phyloP scores from a whole-genome alignment of 1,140 invertebrate genomes.

The Drosophila ohnishii region DNA sequence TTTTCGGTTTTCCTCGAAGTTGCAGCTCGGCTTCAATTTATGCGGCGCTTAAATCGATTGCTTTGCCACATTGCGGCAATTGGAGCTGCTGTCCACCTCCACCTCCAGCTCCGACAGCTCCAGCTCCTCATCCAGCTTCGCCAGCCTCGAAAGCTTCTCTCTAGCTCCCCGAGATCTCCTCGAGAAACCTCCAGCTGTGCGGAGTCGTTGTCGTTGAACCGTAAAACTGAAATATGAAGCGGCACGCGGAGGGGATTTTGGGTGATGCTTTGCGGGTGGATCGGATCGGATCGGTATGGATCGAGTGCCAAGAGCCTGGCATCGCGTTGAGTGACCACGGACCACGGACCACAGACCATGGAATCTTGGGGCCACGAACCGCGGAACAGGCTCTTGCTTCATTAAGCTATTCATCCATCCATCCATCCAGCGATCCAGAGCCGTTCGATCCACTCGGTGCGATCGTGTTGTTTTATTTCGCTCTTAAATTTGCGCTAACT shows the following conservation, averaged over 20 bases:
- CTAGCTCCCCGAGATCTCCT: conserved; percentile 22
- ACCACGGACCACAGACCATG: conserved; percentile 30
- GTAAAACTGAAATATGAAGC: conserved; percentile 77
- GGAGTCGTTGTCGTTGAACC: conserved; percentile 66
- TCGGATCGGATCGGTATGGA: conserved; percentile 9
- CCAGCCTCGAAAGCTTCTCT: conserved; percentile 3
- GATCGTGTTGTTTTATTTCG: conserved; percentile 78
- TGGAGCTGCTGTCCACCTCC: conserved; percentile 40
- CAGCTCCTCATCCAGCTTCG: conserved; percentile 8
- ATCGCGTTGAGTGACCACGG: conserved; percentile 67
- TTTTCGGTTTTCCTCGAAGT: conserved; percentile 52
- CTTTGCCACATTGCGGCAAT: conserved; percentile 79
- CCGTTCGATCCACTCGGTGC: conserved; percentile 39
- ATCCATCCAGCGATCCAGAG: conserved; percentile 63
- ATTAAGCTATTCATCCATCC: conserved; percentile 74
- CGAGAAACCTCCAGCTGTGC: conserved; percentile 28
- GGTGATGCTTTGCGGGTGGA: conserved; percentile 69
- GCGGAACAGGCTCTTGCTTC: conserved; percentile 56
- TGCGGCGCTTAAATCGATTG: conserved; percentile 80
- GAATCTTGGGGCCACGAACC: conserved; percentile 26
- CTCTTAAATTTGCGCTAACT: conserved; percentile 79
- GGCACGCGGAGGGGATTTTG: conserved; percentile 28
- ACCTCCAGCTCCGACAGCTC: conserved; percentile 6
- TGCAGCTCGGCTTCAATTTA: conserved; percentile 62
- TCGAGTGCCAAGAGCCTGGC: conserved; percentile 32